Conservation (phyloP, 23 tunicate species). For the Botrylloides violaceus region DNA sequence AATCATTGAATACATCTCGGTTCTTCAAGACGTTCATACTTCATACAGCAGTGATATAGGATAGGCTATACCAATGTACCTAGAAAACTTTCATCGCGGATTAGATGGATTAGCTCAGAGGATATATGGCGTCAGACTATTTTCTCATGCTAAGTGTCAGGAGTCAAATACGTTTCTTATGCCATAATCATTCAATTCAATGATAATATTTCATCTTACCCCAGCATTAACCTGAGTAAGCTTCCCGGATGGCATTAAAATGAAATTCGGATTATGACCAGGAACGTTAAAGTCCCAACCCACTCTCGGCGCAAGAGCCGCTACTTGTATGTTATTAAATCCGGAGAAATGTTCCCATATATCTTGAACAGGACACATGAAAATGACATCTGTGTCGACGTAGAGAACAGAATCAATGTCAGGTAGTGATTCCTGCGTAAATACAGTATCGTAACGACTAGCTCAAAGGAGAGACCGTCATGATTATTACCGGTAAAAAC, state of each 20-base stretch:
- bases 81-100: too few species aligned
- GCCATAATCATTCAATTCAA: conserved; percentile 24
- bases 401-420: conserved; percentile 72
- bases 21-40: too few species aligned
- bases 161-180: background rate
- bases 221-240: conserved; percentile 96
- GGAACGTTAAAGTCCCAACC: conserved; percentile 98
- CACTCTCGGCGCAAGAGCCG: conserved; percentile 83
- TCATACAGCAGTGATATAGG: too few species aligned
- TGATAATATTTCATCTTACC: too few species aligned
- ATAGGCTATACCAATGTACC: too few species aligned
- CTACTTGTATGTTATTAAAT: conserved; percentile 60
- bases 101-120: too few species aligned
- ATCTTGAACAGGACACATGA: conserved; percentile 70
- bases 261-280: conserved; percentile 53
- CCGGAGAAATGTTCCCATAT: conserved; percentile 59
- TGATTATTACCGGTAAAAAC: conserved; percentile 65
- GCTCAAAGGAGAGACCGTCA: background rate
- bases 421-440: conserved; percentile 40
- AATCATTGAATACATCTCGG: too few species aligned
- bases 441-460: background rate
- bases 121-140: too few species aligned
- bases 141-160: conserved; percentile 55
- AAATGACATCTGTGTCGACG: conserved; percentile 95
- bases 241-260: conserved; percentile 40